These are phyloP conservation scores for Ornithorhynchus anatinus DNA, from an alignment of 2,113 vertebrate species.

Conservation along the genomic window DNA sequence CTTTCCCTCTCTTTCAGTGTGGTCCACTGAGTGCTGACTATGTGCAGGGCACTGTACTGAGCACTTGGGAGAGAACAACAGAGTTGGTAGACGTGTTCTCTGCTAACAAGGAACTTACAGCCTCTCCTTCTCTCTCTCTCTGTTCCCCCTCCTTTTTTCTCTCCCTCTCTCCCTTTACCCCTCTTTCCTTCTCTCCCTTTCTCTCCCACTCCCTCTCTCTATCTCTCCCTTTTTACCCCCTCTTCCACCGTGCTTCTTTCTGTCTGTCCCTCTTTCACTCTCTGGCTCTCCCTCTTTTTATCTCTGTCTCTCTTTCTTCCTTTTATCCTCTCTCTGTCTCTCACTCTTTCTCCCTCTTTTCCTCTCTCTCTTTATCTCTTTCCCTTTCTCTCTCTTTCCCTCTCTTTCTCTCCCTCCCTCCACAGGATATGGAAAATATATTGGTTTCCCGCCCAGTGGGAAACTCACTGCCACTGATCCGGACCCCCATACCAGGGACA, in stretches of 20 bases:
- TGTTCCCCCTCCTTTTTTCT: too few species aligned
- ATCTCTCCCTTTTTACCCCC: background rate
- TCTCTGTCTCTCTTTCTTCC: accelerated
- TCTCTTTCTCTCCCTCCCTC: accelerated
- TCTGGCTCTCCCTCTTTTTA: background rate
- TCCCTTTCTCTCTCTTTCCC: background rate
- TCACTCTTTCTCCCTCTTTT: background rate
- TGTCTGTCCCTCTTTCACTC: background rate
- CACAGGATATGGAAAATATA: background rate
- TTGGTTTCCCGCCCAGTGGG: slow-evolving; percentile 41
- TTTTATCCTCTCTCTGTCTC: background rate
- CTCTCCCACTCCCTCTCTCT: accelerated
- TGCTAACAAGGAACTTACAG: too few species aligned
- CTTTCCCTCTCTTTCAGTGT: background rate
- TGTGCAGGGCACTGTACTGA: too few species aligned
- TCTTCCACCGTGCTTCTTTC: background rate
- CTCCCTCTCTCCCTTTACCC: background rate
- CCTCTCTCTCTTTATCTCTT: background rate
- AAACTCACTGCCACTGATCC: slow-evolving; percentile 15
- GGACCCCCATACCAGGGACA: background rate
- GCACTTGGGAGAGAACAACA: too few species aligned
- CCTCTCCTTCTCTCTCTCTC: too few species aligned
- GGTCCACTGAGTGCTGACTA: too few species aligned
- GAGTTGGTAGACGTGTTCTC: too few species aligned
- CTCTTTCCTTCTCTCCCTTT: background rate